Conservation (phyloP, 2,113 vertebrate species). For the Melozone crissalis region DNA sequence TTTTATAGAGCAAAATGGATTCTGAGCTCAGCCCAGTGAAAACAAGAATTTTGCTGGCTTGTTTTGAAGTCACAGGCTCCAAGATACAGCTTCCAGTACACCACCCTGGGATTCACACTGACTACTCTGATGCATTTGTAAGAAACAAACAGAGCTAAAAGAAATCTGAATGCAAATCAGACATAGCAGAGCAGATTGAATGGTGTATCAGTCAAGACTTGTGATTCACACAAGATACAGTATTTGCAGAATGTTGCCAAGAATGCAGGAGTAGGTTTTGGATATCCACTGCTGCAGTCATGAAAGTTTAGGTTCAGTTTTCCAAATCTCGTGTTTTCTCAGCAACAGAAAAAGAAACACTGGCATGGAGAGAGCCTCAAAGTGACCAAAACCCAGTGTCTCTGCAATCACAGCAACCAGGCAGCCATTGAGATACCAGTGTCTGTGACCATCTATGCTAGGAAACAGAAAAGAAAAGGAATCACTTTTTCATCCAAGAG, state of each 20-base stretch:
- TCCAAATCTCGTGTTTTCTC: not conserved
- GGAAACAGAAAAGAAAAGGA: not conserved
- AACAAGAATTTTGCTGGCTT: not conserved
- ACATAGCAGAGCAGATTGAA: not conserved
- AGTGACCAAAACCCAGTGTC: not conserved
- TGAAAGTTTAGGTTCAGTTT: not conserved
- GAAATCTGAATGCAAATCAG: not conserved
- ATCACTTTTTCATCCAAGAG: not conserved
- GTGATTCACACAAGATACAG: not conserved
- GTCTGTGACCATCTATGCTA: not conserved
- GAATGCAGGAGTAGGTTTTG: not conserved
- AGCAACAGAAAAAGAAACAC: not conserved
- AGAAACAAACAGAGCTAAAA: not conserved
- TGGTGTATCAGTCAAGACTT: not conserved
- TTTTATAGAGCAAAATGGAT: not conserved
- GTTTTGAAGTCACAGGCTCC: not conserved
- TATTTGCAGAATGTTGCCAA: constrained; percentile 3
- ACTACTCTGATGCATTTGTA: not conserved
- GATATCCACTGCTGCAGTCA: not conserved
- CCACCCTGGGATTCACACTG: not conserved
- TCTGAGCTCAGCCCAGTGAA: not conserved
- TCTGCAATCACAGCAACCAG: not conserved
- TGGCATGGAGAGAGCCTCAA: not conserved
- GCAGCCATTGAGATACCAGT: not conserved
- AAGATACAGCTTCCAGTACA: not conserved